Evolutionary conservation across 2,888 invertebrate species (phyloP), one percentile per base, ranked within the genome.

Genomic region (Agrochola lychnidis): DNA sequence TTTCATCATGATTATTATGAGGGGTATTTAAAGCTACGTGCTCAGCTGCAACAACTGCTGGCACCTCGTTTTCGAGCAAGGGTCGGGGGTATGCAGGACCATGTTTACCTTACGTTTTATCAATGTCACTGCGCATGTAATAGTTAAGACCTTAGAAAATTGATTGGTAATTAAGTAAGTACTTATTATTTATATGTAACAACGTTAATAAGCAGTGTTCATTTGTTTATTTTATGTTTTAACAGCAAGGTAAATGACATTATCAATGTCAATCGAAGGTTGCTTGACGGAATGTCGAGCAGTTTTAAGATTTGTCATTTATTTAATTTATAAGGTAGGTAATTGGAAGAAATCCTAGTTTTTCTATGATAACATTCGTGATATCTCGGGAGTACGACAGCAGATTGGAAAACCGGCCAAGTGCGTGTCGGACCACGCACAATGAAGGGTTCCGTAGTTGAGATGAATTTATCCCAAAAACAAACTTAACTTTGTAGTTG

Each of bases 201-300:
- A n/a, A 51, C 6, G 19, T 40, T 53, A 73, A 45, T 81, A 51
- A 57, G 56, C n/a, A 61, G n/a, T 57, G 42, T 56, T 48, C 4
- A 79, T 70, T 74, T 61, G 67, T 68, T 71, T 48, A 70, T 66
- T 36, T 42, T 14, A 57, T 62, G 59, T 48, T 69, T 79, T 56
- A 45, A 51, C 16, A 36, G 56, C 71, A 77, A 81, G 72, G 69
- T 62, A 51, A 78, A 73, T 81, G 64, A 62, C 78, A 77, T 69
- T 69, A 45, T 6, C 48, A 69, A 77, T 61, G n/a, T 51, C 16
- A 57, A 2, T 22, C 19, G 64, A 82, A 81, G 82, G 81, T 82
- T 62, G n/a, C 12, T 30, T 53, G 51, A n/a, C 45, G 22, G 14
- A 73, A 82, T 70, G 45, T 70, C 36, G 36, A 22, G 25, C 63